Evolutionary conservation across 2,888 invertebrate species (phyloP).

Genomic region (Yponomeuta plumbellus): DNA sequence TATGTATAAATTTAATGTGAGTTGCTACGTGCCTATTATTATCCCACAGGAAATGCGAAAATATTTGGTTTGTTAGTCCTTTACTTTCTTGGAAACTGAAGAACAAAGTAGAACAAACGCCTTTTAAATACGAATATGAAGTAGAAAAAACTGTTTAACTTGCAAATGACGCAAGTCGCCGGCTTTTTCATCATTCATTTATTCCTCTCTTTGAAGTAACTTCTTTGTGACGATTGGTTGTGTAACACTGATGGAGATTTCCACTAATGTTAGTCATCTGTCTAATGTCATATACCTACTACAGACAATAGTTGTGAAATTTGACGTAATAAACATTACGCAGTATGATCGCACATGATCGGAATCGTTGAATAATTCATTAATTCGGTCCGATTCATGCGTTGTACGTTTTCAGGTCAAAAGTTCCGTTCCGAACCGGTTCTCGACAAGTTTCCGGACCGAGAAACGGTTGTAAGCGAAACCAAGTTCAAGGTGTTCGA

Average conservation of each 20-base stretch:
- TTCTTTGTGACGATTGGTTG: background rate
- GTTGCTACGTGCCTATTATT: too few species aligned
- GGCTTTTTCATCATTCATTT: background rate
- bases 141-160: background rate
- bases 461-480: background rate
- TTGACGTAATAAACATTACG: background rate
- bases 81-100: background rate
- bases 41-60: too few species aligned
- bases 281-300: too few species aligned
- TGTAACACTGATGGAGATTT: background rate
- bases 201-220: background rate
- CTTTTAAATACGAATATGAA: background rate
- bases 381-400: background rate
- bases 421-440: too few species aligned
- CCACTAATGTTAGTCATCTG: background rate
- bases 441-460: background rate
- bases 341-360: background rate
- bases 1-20: too few species aligned
- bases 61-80: too few species aligned
- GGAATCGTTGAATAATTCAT: conserved; percentile 9
- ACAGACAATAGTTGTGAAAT: background rate
- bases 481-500: background rate
- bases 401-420: background rate
- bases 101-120: background rate
- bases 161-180: background rate